A percentile compares a stretch with the other conserved stretches of the same genome.
Evolutionary conservation across 2,797 vertebrate species (phyloP).

Genomic region (Rallus crepitans): DNA sequence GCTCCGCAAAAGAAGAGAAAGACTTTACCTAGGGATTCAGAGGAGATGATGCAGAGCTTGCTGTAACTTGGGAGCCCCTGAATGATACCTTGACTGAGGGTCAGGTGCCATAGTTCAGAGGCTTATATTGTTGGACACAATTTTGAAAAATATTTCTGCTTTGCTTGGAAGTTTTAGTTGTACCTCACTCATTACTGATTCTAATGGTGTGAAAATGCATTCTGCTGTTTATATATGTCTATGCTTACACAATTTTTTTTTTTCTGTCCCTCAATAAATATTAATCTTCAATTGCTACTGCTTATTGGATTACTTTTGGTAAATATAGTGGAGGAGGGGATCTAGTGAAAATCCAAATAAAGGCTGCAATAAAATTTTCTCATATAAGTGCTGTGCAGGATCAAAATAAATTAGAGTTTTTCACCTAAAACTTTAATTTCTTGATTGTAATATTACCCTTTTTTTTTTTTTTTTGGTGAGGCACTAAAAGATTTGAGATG

Average conservation of each 20-base stretch:
- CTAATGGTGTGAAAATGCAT: neutral
- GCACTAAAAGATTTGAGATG: neutral
- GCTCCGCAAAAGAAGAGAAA: neutral
- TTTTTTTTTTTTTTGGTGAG: neutral
- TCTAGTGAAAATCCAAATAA: neutral
- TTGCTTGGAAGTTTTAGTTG: neutral
- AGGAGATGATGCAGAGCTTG: neutral
- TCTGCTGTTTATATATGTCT: neutral
- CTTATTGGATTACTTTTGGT: neutral
- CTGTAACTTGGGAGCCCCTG: accelerated
- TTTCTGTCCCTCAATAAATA: neutral
- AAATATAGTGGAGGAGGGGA: neutral
- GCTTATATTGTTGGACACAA: neutral
- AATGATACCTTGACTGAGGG: neutral
- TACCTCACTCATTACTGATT: neutral
- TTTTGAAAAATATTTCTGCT: neutral
- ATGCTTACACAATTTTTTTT: neutral
- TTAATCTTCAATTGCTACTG: neutral
- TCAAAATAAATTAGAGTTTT: neutral
- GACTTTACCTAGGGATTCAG: neutral
- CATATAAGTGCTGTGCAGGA: neutral
- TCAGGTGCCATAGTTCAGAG: neutral
- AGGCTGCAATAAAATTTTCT: neutral
- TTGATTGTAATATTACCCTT: neutral
- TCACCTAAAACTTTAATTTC: neutral